phyloP scores from a whole-genome alignment of 2,797 vertebrate species.

The Notolabrus celidotus region DNA sequence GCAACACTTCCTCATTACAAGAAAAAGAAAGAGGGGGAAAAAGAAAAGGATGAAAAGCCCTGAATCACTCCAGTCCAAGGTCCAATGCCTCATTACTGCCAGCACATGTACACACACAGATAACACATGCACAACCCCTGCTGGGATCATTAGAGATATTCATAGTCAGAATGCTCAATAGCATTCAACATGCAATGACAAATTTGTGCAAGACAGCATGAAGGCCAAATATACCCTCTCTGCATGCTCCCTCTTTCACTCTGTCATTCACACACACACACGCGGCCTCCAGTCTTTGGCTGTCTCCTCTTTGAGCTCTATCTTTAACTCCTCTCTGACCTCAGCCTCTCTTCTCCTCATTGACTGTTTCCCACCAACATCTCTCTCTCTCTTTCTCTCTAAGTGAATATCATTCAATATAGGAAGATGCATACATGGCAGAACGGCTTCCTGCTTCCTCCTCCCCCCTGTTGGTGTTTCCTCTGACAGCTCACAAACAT shows the following conservation, averaged over 20 bases:
- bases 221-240: slow-evolving; percentile 71
- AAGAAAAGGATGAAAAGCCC: slow-evolving; percentile 30
- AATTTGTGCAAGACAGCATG: slow-evolving; percentile 73
- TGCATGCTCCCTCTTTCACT: slow-evolving; percentile 23
- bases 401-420: slow-evolving; percentile 2
- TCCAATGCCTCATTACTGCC: slow-evolving; percentile 59
- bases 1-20: slow-evolving; percentile 52
- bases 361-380: not conserved
- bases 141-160: slow-evolving; percentile 62
- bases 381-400: not conserved
- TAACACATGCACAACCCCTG: slow-evolving; percentile 35
- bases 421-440: slow-evolving; percentile 6
- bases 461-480: not conserved
- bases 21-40: slow-evolving; percentile 16
- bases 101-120: slow-evolving; percentile 7
- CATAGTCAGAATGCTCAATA: slow-evolving; percentile 47
- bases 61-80: slow-evolving; percentile 51
- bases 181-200: slow-evolving; percentile 66
- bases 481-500: not conserved
- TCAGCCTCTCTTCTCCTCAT: slow-evolving; percentile 18
- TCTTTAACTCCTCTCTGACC: slow-evolving; percentile 48
- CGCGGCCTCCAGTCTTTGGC: slow-evolving; percentile 9
- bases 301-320: slow-evolving; percentile 7
- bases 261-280: not conserved
- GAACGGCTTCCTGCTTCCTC: not conserved